These are phyloP conservation scores for Ramazzottius varieornatus DNA, from an alignment of 2,888 invertebrate genomes.

Conservation along the genomic window DNA sequence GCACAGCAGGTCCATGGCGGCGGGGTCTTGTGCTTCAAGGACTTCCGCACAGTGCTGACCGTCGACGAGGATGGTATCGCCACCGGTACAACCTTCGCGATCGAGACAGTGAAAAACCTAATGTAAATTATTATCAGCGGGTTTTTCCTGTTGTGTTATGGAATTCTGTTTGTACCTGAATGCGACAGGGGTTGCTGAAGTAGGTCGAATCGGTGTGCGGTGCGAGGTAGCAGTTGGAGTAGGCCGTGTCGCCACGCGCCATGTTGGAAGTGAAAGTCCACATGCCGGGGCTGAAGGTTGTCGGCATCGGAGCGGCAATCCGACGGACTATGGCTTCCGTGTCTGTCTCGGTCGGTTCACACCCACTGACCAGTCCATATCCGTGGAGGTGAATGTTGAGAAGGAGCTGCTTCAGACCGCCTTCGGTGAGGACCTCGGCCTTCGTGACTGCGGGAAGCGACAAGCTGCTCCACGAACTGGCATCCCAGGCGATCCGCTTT, in stretches of 20 bases:
- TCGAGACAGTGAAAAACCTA: conserved; percentile 35
- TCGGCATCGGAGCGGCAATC: conserved; percentile 29
- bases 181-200: conserved; percentile 39
- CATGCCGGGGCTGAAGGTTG: conserved; percentile 45
- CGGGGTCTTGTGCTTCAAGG: conserved; percentile 29
- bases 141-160: background rate
- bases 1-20: conserved; percentile 33
- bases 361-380: background rate
- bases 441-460: background rate
- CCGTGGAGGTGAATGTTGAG: background rate
- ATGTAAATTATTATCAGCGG: conserved; percentile 1
- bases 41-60: conserved; percentile 39
- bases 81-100: conserved; percentile 34
- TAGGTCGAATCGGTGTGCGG: conserved; percentile 54
- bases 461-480: background rate
- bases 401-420: background rate
- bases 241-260: conserved; percentile 43
- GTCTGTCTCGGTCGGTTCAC: background rate
- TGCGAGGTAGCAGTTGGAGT: conserved; percentile 37
- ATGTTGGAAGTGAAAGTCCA: conserved; percentile 36
- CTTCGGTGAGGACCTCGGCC: background rate
- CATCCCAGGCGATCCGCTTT: too few relatives aligned
- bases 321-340: background rate
- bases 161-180: conserved; percentile 10
- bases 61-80: conserved; percentile 44